phyloP scores from a whole-genome alignment of 2,113 vertebrate genomes.

The Lepus europaeus region DNA sequence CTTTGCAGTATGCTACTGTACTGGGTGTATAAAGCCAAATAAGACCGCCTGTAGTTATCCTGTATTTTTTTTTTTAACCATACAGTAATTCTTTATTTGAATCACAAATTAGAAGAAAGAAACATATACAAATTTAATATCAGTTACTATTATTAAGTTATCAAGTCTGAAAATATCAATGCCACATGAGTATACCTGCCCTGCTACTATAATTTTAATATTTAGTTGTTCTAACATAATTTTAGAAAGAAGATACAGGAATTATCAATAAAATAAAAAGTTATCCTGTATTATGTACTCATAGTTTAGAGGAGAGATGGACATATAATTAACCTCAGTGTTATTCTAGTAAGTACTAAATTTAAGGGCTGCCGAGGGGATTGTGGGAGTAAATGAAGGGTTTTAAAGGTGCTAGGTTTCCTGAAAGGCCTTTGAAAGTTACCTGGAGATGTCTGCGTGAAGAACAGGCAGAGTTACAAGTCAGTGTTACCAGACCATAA shows the following conservation, averaged over 20 bases:
- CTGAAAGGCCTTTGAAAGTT: conserved; percentile 13
- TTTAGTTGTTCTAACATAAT: background rate
- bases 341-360: conserved; percentile 16
- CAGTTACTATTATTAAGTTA: background rate
- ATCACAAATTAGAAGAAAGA: background rate
- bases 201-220: background rate
- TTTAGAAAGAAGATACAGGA: background rate
- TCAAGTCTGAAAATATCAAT: conserved; percentile 21
- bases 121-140: conserved; percentile 5
- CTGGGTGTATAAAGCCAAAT: background rate
- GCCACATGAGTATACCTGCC: background rate
- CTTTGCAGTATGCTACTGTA: background rate
- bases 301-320: background rate
- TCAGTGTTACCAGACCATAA: background rate
- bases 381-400: background rate
- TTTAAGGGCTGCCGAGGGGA: background rate
- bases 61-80: background rate
- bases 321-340: background rate
- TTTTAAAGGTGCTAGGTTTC: background rate
- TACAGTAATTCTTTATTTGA: background rate
- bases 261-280: background rate
- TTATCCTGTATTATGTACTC: background rate
- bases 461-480: background rate
- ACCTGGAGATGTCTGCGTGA: background rate
- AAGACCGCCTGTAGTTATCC: background rate